Percentiles rank a stretch among this genome's conserved stretches.
Evolutionary conservation across 2,888 invertebrate genomes (phyloP).

Genomic region (Cistogaster globosa): DNA sequence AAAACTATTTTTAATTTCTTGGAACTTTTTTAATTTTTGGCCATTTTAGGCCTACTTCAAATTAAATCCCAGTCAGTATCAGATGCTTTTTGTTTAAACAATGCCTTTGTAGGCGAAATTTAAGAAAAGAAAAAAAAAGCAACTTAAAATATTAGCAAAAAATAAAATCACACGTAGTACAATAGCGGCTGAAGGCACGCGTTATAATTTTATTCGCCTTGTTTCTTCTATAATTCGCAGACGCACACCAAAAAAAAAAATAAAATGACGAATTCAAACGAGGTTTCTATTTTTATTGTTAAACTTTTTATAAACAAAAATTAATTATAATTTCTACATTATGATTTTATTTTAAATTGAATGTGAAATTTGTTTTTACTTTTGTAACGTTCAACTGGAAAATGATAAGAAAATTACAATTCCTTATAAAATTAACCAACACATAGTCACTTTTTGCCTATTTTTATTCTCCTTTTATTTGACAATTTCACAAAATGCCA

Average conservation of each 20-base stretch:
- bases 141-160: conserved; percentile 31
- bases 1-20: not conserved
- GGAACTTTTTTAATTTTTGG: conserved; percentile 54
- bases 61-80: conserved; percentile 74
- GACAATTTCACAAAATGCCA: conserved; percentile 68
- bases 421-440: conserved; percentile 51
- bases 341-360: conserved; percentile 8
- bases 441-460: conserved; percentile 44
- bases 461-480: conserved; percentile 23
- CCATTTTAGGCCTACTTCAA: conserved; percentile 72
- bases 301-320: not conserved
- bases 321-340: conserved; percentile 20
- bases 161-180: conserved; percentile 57
- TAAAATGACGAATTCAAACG: conserved; percentile 6
- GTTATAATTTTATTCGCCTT: conserved; percentile 24
- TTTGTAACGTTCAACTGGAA: conserved; percentile 16
- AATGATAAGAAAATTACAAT: conserved; percentile 49
- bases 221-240: conserved; percentile 22
- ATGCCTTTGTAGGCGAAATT: conserved; percentile 74
- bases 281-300: conserved; percentile 14
- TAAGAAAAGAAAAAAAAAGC: conserved; percentile 43
- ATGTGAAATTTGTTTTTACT: conserved; percentile 39
- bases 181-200: conserved; percentile 58
- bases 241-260: conserved; percentile 30
- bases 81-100: conserved; percentile 71